A percentile compares a stretch with the other conserved stretches of the same genome.
Evolutionary conservation across 92 coral and sea anemone species (phyloP).

Genomic region (Nematostella vectensis): DNA sequence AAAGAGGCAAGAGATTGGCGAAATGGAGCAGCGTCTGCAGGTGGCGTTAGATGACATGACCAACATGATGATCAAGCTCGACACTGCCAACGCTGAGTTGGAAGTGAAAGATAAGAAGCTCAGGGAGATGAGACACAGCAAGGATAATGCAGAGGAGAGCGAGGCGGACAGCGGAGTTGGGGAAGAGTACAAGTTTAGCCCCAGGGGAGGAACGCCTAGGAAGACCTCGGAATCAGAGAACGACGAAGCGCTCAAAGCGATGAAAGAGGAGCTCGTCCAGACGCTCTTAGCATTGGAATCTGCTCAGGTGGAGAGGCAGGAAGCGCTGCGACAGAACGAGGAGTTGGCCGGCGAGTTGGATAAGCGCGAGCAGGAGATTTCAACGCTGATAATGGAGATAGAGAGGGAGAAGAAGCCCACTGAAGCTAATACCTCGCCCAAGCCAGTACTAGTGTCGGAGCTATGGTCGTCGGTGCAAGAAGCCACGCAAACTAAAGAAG

Average conservation of each 20-base stretch:
- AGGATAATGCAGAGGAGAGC: neutral
- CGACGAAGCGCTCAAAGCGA: slow-evolving; percentile 3
- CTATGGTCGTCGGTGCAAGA: slow-evolving; percentile 35
- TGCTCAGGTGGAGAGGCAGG: slow-evolving; percentile 23
- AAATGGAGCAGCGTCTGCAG: slow-evolving; percentile 29
- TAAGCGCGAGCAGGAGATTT: slow-evolving; percentile 26
- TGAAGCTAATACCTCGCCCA: neutral
- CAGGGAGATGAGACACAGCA: neutral
- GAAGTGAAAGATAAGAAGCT: neutral
- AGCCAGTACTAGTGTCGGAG: slow-evolving; percentile 24
- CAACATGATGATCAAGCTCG: slow-evolving; percentile 10
- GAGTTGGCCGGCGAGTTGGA: slow-evolving; percentile 20
- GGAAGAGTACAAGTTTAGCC: neutral
- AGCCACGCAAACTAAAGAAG: slow-evolving; percentile 25
- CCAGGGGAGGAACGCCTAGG: neutral
- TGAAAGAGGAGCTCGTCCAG: slow-evolving; percentile 26
- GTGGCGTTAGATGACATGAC: slow-evolving; percentile 21
- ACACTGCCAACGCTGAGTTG: slow-evolving; percentile 5
- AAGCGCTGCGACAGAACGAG: slow-evolving; percentile 25
- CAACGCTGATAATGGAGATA: slow-evolving; percentile 11
- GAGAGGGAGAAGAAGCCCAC: neutral
- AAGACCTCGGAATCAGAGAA: neutral
- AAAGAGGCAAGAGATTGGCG: slow-evolving; percentile 33
- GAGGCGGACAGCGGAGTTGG: neutral
- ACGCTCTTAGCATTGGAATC: slow-evolving; percentile 11